Conservation (phyloP, 2,888 invertebrate genomes). For the Incurvaria masculella region DNA sequence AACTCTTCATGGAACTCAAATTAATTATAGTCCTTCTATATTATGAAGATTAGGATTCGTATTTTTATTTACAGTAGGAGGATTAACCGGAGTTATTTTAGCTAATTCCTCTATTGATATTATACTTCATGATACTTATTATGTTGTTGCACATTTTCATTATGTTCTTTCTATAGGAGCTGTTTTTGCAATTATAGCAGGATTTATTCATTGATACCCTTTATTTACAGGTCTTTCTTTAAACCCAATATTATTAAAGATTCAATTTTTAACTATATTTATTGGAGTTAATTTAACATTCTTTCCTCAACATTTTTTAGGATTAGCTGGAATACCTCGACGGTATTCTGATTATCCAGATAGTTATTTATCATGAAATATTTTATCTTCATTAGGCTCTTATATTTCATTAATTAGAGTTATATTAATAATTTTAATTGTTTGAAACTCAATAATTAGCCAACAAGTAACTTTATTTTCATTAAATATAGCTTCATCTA, state of each 20-base stretch:
- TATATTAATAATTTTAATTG: conserved; percentile 58
- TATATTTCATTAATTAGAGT: conserved; percentile 58
- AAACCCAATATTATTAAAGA: conserved; percentile 60
- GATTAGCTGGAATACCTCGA: too few relatives aligned
- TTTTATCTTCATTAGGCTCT: conserved; percentile 65
- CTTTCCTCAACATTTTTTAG: too few relatives aligned
- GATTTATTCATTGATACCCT: conserved; percentile 70
- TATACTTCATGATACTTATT: conserved; percentile 77
- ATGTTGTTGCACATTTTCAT: conserved; percentile 81
- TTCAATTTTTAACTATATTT: conserved; percentile 70
- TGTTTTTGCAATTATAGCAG: conserved; percentile 75
- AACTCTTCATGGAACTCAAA: conserved; percentile 63
- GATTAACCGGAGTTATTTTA: conserved; percentile 66
- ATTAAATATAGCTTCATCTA: conserved; percentile 51
- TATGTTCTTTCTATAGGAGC: conserved; percentile 80
- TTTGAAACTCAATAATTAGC: conserved; percentile 58
- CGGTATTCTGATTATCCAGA: conserved; percentile 74
- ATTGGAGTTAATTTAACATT: conserved; percentile 76
- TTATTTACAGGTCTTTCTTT: conserved; percentile 61
- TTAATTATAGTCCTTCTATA: too few relatives aligned
- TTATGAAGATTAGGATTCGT: too few relatives aligned
- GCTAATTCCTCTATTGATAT: conserved; percentile 77
- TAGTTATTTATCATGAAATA: conserved; percentile 63
- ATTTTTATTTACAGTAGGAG: conserved; percentile 73
- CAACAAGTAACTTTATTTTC: conserved; percentile 49